phyloP scores from a whole-genome alignment of 2,888 invertebrate species.

The Ochropleura leucogaster region DNA sequence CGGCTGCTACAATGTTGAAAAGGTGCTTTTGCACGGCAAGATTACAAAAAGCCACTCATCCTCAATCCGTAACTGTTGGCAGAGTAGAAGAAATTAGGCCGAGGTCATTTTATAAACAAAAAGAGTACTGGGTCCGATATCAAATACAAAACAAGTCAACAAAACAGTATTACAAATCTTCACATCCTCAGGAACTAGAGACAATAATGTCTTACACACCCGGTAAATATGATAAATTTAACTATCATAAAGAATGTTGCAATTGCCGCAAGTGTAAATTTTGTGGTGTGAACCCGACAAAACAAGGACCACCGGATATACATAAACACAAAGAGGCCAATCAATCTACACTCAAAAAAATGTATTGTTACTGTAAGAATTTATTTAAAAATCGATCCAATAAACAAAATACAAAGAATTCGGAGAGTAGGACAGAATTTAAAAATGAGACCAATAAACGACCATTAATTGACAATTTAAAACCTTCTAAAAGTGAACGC shows the following conservation, averaged over 20 bases:
- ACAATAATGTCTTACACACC: constrained; percentile 25
- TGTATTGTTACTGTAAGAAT: constrained; percentile 25
- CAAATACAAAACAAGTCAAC: constrained; percentile 40
- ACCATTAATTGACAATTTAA: constrained; percentile 42
- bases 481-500: constrained; percentile 58
- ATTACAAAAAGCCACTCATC: constrained; percentile 55
- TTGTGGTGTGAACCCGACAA: neutral
- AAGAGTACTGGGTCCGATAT: constrained; percentile 58
- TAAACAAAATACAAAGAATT: neutral
- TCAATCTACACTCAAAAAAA: constrained; percentile 19
- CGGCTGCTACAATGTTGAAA: constrained; percentile 65
- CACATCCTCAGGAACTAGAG: constrained; percentile 15
- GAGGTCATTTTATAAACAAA: constrained; percentile 50
- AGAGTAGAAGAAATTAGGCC: constrained; percentile 55
- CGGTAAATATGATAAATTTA: constrained; percentile 69
- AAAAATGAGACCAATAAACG: constrained; percentile 1
- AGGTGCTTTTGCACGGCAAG: constrained; percentile 74
- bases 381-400: constrained; percentile 33
- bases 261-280: constrained; percentile 6
- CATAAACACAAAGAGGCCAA: neutral
- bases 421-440: neutral
- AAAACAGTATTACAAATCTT: constrained; percentile 34
- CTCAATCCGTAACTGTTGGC: constrained; percentile 31
- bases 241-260: constrained; percentile 45
- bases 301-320: constrained; percentile 5